phyloP scores from a whole-genome alignment of 2,797 vertebrate species.

The Coilia nasus region DNA sequence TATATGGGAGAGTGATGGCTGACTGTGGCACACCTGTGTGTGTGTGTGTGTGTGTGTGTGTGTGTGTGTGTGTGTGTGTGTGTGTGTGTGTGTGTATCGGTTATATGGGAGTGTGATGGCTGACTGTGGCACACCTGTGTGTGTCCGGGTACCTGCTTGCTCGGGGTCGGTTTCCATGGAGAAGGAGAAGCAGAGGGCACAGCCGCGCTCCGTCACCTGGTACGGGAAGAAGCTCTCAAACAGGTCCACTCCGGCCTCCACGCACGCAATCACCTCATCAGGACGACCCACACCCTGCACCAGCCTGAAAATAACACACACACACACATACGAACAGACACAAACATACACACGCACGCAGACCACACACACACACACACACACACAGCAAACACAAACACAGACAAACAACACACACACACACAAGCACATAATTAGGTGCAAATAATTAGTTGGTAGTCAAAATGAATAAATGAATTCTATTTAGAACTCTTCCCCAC shows the following conservation, averaged over 20 bases:
- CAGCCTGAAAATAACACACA: slow-evolving; percentile 71
- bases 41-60: no score
- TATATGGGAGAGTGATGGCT: no score
- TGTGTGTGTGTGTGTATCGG: no score
- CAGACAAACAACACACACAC: not conserved
- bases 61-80: no score
- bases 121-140: slow-evolving; percentile 61
- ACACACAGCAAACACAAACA: slow-evolving; percentile 19
- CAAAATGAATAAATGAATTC: not conserved
- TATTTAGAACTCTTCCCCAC: no score
- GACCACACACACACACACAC: slow-evolving; percentile 1
- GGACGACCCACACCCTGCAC: slow-evolving; percentile 88
- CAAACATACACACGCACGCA: not conserved
- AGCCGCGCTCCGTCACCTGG: slow-evolving; percentile 90
- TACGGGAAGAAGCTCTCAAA: slow-evolving; percentile 96
- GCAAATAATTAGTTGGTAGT: slow-evolving; percentile 15
- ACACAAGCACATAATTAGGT: not conserved
- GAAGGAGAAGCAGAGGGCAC: slow-evolving; percentile 86
- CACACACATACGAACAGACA: not conserved
- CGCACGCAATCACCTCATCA: slow-evolving; percentile 88
- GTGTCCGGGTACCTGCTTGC: slow-evolving; percentile 74
- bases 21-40: no score
- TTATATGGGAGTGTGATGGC: not conserved
- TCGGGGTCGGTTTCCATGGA: slow-evolving; percentile 76
- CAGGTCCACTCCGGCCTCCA: slow-evolving; percentile 91